Percentiles rank a stretch among this genome's conserved stretches.
phyloP scores from a whole-genome alignment of 2,797 vertebrate species.

The Poliocrania exsul region DNA sequence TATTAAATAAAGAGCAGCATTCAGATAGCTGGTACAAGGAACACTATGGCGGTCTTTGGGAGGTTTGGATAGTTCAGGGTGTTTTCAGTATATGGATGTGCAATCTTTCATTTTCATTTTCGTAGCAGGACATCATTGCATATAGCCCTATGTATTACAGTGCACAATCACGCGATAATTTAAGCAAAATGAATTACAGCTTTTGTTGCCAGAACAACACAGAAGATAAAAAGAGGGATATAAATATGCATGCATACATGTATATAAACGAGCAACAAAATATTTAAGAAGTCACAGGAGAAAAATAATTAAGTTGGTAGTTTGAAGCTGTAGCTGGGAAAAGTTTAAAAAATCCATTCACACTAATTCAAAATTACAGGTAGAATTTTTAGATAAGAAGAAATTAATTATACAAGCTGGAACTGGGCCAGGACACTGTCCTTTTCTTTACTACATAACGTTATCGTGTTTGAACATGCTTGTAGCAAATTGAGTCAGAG shows the following conservation, averaged over 20 bases:
- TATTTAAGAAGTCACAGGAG: neutral
- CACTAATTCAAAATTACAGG: slow-evolving; percentile 31
- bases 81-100: neutral
- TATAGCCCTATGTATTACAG: neutral
- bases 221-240: slow-evolving; percentile 18
- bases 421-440: slow-evolving; percentile 28
- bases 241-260: neutral
- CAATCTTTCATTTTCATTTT: neutral
- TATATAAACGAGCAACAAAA: neutral
- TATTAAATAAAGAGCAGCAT: slow-evolving; percentile 11
- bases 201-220: neutral
- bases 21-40: neutral
- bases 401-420: slow-evolving; percentile 59
- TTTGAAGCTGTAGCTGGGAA: neutral
- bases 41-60: neutral
- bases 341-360: slow-evolving; percentile 18
- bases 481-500: slow-evolving; percentile 24
- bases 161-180: neutral
- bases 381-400: slow-evolving; percentile 50
- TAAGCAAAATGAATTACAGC: neutral
- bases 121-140: slow-evolving; percentile 12
- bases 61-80: neutral
- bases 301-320: neutral
- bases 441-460: neutral
- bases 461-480: slow-evolving; percentile 43